phyloP scores from a whole-genome alignment of 2,113 vertebrate genomes.

The Phylloscopus trochilus region DNA sequence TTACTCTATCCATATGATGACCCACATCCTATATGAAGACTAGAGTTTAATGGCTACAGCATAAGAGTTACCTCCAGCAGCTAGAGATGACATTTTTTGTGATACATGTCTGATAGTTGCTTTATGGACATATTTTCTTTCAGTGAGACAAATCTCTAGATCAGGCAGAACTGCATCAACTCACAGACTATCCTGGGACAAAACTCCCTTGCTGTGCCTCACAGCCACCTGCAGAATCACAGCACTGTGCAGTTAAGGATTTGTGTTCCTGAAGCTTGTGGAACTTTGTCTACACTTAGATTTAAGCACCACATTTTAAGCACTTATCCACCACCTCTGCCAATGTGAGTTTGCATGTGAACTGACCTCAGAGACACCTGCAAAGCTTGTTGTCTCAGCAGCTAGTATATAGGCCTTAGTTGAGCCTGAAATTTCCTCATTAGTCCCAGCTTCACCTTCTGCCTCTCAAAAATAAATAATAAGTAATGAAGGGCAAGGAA shows the following conservation, averaged over 20 bases:
- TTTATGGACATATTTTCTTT: neutral
- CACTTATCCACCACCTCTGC: neutral
- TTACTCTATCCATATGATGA: neutral
- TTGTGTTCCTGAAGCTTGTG: accelerated
- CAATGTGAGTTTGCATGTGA: neutral
- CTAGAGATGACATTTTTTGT: neutral
- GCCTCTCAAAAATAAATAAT: neutral
- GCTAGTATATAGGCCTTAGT: neutral
- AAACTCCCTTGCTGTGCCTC: neutral
- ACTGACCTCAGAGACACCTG: neutral
- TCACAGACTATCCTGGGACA: neutral
- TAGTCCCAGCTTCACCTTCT: neutral
- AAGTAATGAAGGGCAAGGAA: neutral
- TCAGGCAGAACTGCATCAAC: neutral
- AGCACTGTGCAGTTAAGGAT: neutral
- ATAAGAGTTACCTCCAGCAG: neutral
- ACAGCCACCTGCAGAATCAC: neutral
- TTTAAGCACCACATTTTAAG: neutral
- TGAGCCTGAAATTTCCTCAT: neutral
- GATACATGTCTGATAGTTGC: neutral
- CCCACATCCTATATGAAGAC: neutral
- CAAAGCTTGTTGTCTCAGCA: neutral
- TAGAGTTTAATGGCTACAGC: neutral
- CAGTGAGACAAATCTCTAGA: neutral
- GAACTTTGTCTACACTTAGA: neutral